Percentiles rank a stretch among this genome's conserved stretches.
phyloP scores from a whole-genome alignment of 2,113 vertebrate species.

The Leuciscus idus region DNA sequence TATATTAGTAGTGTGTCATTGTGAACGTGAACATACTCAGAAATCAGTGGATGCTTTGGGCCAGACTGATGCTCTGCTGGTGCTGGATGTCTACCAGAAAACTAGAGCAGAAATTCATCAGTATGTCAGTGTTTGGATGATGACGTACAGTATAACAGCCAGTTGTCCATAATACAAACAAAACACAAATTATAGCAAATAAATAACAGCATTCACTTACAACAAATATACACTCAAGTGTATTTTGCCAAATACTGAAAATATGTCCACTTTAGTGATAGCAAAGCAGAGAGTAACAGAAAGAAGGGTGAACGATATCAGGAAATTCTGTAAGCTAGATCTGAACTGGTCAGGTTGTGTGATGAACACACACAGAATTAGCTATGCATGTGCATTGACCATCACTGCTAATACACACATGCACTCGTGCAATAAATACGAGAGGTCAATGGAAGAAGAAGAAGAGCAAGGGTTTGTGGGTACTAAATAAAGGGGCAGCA shows the following conservation, averaged over 20 bases:
- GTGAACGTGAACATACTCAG: neutral
- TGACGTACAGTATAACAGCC: neutral
- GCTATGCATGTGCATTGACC: neutral
- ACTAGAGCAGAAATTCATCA: slow-evolving; percentile 3
- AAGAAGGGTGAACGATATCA: neutral
- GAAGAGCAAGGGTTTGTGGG: neutral
- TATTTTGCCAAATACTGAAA: neutral
- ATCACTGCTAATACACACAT: neutral
- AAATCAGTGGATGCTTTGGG: neutral
- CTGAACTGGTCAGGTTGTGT: neutral
- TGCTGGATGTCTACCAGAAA: slow-evolving; percentile 2
- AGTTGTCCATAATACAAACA: neutral
- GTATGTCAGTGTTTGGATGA: slow-evolving; percentile 10
- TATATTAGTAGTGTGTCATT: neutral
- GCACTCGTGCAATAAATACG: slow-evolving; percentile 8
- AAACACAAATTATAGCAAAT: neutral
- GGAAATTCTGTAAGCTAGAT: neutral
- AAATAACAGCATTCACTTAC: slow-evolving; percentile 1
- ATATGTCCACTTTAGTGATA: neutral
- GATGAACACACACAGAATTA: neutral
- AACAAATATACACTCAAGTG: neutral
- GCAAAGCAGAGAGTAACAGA: neutral
- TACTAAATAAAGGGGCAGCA: slow-evolving; percentile 10
- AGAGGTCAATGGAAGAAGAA: slow-evolving; percentile 19
- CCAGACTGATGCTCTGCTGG: slow-evolving; percentile 1